Evolutionary conservation across 1,140 invertebrate species (phyloP).

Genomic region (Coelopa frigida): DNA sequence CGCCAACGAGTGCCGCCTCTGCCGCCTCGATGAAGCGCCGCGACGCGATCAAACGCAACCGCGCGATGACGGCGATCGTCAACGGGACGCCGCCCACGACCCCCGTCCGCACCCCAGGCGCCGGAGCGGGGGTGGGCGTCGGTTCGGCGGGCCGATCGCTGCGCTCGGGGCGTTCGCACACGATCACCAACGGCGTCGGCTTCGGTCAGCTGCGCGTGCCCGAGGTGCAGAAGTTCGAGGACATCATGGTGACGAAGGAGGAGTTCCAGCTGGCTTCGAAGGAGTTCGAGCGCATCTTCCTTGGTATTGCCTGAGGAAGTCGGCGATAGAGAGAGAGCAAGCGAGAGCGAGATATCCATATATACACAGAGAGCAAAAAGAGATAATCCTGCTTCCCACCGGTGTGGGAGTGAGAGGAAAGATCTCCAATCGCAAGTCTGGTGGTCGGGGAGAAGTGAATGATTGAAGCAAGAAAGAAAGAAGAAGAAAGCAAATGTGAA

Average conservation of each 20-base stretch:
- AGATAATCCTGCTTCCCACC: too few relatives aligned
- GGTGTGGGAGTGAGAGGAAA: too few relatives aligned
- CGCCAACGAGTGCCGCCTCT: background rate
- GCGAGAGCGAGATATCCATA: too few relatives aligned
- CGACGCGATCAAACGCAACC: slow-evolving; percentile 27
- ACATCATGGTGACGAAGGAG: slow-evolving; percentile 32
- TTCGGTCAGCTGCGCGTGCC: slow-evolving; percentile 12
- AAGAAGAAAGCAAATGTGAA: too few relatives aligned
- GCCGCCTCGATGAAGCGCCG: slow-evolving; percentile 17
- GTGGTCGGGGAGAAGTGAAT: too few relatives aligned
- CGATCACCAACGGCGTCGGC: slow-evolving; percentile 3
- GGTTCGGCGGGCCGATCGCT: background rate
- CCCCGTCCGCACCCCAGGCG: background rate
- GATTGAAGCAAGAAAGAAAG: too few relatives aligned
- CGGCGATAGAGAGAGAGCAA: background rate
- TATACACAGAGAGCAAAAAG: too few relatives aligned
- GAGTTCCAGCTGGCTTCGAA: slow-evolving; percentile 24
- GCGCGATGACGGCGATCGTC: slow-evolving; percentile 24
- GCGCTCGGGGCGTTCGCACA: slow-evolving; percentile 4
- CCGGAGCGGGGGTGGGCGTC: background rate
- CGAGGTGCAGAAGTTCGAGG: slow-evolving; percentile 23
- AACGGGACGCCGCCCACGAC: background rate
- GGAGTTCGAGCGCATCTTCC: slow-evolving; percentile 26
- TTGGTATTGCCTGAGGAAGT: slow-evolving; percentile 5
- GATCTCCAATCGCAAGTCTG: too few relatives aligned